Evolutionary conservation across 2,888 invertebrate genomes (phyloP), one percentile per base, ranked within the genome.

Genomic region (Nysson spinosus): DNA sequence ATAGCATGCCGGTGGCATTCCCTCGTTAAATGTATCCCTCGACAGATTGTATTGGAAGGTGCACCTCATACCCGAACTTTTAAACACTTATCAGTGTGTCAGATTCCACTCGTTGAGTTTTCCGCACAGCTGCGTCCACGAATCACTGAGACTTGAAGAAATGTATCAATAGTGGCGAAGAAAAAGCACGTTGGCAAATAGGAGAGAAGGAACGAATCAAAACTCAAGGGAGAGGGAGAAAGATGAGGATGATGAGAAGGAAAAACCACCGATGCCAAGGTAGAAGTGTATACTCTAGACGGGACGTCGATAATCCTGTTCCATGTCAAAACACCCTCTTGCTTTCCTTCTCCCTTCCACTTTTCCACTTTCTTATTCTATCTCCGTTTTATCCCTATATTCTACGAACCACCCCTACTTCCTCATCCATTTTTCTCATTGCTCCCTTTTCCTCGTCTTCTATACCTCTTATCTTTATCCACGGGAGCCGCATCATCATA

Each of bases 301-400:
- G 62, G 66, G 58, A 73, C 63, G 74, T 77, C 78, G 74, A 77
- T 80, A 78, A 78, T 78, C 70, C 68, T 67, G 70, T 79, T 75
- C 65, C 66, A 62, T 75, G 74, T 76, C 14, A 7, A 37, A n/a
- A n/a, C 42, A 11, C 39, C 9, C 32, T 54, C 16, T 11, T 32
- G n/a, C n/a, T 37, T 16, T 16, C 34, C 11, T 11, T 22, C 24
- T 22, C 11, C 14, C 49, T 6, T 7, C 24, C 11, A 46, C 19
- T 49, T 57, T 64, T 46, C 40, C 42, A 16, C 7, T 49, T 30
- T 24, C 51, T 26, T 49, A 64, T 47, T 63, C 57, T 43, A 5
- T 19, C 32, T 5, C 14, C 42, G 28, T 35, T 47, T 49, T 26
- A 24, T 43, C 28, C n/a, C n/a, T n/a, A n/a, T n/a, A n/a, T n/a